A percentile compares a stretch with the other conserved stretches of the same genome.
Evolutionary conservation across 1,140 invertebrate species (phyloP).

Genomic region (Sycobia sp.): DNA sequence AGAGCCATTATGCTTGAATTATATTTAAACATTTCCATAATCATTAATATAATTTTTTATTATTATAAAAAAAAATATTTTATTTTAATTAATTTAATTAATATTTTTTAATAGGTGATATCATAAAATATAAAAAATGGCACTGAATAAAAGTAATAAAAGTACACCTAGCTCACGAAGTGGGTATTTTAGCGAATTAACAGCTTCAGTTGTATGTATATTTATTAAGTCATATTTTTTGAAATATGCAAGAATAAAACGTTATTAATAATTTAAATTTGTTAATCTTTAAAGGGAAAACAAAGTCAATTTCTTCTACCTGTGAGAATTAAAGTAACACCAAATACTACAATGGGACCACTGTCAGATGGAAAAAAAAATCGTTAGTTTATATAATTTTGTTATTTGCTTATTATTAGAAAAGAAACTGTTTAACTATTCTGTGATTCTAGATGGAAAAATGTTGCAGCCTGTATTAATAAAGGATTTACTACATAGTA

Average conservation of each 20-base stretch:
- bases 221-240: background rate
- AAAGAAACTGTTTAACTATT: background rate
- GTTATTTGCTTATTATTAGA: background rate
- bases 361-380: constrained; percentile 30
- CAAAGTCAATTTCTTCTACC: constrained; percentile 23
- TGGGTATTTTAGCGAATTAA: constrained; percentile 21
- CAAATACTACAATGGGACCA: constrained; percentile 12
- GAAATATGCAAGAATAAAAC: background rate
- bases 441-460: constrained; percentile 27
- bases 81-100: too few relatives aligned
- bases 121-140: too few relatives aligned
- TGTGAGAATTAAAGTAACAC: constrained; percentile 29
- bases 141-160: constrained; percentile 27
- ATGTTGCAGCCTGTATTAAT: constrained; percentile 31
- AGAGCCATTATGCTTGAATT: too few relatives aligned
- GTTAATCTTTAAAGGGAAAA: constrained; percentile 22
- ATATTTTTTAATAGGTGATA: too few relatives aligned
- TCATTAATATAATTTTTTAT: too few relatives aligned
- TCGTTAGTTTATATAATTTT: constrained; percentile 4
- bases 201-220: constrained; percentile 21
- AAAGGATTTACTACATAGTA: constrained; percentile 31
- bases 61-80: too few relatives aligned
- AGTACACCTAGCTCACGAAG: constrained; percentile 18
- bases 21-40: too few relatives aligned
- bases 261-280: background rate